These are phyloP conservation scores for Gallirallus australis DNA, from an alignment of 2,797 vertebrate genomes.

Conservation along the genomic window DNA sequence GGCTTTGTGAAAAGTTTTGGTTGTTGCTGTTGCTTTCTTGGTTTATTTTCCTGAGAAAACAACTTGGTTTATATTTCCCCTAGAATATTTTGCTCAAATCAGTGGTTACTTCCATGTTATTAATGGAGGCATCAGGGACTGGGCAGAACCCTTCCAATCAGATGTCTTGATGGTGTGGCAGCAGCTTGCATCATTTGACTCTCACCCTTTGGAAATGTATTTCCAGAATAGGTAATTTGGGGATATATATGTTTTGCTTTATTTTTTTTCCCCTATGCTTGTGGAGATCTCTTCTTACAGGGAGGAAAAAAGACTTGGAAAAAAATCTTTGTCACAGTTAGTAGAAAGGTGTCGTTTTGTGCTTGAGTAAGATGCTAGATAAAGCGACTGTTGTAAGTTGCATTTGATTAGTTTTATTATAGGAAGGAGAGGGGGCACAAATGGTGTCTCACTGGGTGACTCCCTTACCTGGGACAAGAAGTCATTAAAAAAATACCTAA, in stretches of 20 bases:
- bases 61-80: neutral
- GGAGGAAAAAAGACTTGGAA: neutral
- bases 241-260: neutral
- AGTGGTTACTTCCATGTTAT: neutral
- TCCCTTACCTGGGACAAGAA: neutral
- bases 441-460: neutral
- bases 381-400: neutral
- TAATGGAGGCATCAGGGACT: neutral
- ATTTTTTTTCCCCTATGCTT: neutral
- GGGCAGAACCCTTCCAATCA: neutral
- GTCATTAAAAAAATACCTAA: neutral
- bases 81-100: neutral
- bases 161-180: neutral
- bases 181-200: neutral
- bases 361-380: neutral
- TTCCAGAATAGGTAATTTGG: neutral
- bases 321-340: neutral
- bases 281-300: neutral
- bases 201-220: neutral
- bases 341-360: neutral
- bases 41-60: neutral
- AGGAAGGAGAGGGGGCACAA: neutral
- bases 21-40: neutral
- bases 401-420: neutral
- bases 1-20: neutral